Percentiles rank a stretch among this genome's conserved stretches.
Evolutionary conservation across 2,888 invertebrate genomes (phyloP).

Genomic region (Sthenelais limicola): DNA sequence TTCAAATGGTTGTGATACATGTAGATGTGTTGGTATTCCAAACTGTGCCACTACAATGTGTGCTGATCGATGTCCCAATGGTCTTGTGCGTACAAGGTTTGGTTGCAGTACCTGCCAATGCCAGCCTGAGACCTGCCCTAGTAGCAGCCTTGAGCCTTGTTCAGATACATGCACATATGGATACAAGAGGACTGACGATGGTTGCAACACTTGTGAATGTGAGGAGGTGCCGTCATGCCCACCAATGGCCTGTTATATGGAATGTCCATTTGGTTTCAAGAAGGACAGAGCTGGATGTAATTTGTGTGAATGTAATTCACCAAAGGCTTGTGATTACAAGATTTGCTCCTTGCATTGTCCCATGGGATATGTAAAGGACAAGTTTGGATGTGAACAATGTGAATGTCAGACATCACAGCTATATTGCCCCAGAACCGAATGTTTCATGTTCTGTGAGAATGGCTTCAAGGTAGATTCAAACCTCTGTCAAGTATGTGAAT

Average conservation of each 20-base stretch:
- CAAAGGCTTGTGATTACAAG: neutral
- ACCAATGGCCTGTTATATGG: constrained; percentile 22
- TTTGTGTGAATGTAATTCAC: constrained; percentile 16
- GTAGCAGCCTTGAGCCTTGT: no score
- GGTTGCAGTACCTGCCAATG: constrained; percentile 42
- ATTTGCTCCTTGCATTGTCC: constrained; percentile 8
- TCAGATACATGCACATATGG: no score
- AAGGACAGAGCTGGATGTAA: constrained; percentile 31
- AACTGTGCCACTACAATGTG: constrained; percentile 7
- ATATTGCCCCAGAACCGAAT: constrained; percentile 9
- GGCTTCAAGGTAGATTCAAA: constrained; percentile 39
- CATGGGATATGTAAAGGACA: neutral
- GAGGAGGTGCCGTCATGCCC: neutral
- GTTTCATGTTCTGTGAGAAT: constrained; percentile 30
- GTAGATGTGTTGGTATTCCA: neutral
- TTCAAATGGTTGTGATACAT: constrained; percentile 9
- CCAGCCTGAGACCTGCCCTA: neutral
- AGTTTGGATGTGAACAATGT: neutral
- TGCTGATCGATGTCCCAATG: constrained; percentile 5
- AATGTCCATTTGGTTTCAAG: constrained; percentile 39
- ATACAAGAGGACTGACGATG: constrained; percentile 35
- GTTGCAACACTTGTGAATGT: constrained; percentile 31
- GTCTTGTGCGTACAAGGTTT: constrained; percentile 20
- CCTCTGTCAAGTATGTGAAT: constrained; percentile 35
- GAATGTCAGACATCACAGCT: neutral